phyloP scores from a whole-genome alignment of 1,140 invertebrate species.

The Cecropterus lyciades region DNA sequence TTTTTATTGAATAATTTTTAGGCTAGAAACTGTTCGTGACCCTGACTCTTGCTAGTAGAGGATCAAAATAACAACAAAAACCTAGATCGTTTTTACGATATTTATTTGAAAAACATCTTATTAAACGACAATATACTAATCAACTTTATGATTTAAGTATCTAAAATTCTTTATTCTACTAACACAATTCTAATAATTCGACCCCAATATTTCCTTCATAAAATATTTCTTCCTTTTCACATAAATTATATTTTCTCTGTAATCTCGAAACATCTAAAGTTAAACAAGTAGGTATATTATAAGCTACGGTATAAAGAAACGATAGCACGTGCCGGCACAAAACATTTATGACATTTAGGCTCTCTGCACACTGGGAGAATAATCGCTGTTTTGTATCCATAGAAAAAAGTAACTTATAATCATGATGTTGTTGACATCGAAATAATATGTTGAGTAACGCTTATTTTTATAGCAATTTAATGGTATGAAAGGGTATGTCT shows the following conservation, averaged over 20 bases:
- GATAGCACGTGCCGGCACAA: slow-evolving; percentile 67
- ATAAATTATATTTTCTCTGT: slow-evolving; percentile 27
- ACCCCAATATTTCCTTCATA: neutral
- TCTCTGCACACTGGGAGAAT: slow-evolving; percentile 1
- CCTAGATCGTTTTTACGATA: neutral
- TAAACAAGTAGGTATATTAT: slow-evolving; percentile 33
- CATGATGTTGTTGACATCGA: too few species aligned
- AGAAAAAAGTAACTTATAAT: too few species aligned
- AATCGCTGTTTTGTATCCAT: neutral
- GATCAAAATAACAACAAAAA: slow-evolving; percentile 8
- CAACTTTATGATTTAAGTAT: too few species aligned
- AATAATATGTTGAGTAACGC: too few species aligned
- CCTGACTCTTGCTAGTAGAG: neutral
- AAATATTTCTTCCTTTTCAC: slow-evolving; percentile 23
- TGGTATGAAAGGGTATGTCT: too few species aligned
- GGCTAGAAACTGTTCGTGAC: slow-evolving; percentile 19
- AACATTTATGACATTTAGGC: slow-evolving; percentile 52
- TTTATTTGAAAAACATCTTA: slow-evolving; percentile 9
- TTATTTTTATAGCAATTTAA: too few species aligned
- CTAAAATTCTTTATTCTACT: neutral
- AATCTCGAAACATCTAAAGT: slow-evolving; percentile 35
- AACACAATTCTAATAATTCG: neutral
- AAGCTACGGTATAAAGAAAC: slow-evolving; percentile 37
- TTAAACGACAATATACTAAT: neutral
- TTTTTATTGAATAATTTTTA: slow-evolving; percentile 31